Conservation (phyloP, 2,113 vertebrate species). For the Anthoscopus minutus region DNA sequence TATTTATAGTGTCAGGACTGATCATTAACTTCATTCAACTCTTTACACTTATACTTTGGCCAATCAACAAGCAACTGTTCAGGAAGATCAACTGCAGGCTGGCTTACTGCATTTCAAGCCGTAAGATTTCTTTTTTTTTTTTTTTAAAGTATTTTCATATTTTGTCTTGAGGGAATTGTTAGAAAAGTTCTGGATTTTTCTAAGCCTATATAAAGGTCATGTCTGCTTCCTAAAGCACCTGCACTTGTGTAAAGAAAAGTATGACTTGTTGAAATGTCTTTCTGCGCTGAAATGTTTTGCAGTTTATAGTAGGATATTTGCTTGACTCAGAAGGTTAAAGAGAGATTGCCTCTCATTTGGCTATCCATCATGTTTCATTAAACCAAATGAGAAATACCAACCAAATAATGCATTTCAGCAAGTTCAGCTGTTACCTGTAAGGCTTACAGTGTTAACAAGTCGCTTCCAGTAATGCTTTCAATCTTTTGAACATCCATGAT, state of each 20-base stretch:
- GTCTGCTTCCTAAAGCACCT: neutral
- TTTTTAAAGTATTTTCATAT: neutral
- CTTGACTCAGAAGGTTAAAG: neutral
- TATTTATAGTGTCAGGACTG: conserved; percentile 90
- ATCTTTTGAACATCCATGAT: neutral
- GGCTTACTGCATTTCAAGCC: conserved; percentile 88
- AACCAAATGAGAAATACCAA: neutral
- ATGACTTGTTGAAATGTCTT: neutral
- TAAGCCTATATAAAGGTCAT: neutral
- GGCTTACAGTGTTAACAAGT: neutral
- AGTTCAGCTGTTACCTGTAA: neutral
- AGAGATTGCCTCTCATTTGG: neutral
- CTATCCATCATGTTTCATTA: neutral
- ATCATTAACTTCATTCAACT: conserved; percentile 89
- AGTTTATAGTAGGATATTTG: neutral
- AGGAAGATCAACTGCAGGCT: conserved; percentile 89
- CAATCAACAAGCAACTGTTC: conserved; percentile 85
- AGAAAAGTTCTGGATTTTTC: neutral
- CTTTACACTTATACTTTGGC: conserved; percentile 85
- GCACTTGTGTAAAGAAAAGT: neutral
- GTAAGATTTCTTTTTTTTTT: conserved; percentile 71
- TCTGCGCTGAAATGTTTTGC: neutral
- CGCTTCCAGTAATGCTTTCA: neutral
- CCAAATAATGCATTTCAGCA: neutral
- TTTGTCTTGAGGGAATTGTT: neutral